Evolutionary conservation across 2,113 vertebrate genomes (phyloP).

Genomic region (Poeciliopsis turrubarensis): DNA sequence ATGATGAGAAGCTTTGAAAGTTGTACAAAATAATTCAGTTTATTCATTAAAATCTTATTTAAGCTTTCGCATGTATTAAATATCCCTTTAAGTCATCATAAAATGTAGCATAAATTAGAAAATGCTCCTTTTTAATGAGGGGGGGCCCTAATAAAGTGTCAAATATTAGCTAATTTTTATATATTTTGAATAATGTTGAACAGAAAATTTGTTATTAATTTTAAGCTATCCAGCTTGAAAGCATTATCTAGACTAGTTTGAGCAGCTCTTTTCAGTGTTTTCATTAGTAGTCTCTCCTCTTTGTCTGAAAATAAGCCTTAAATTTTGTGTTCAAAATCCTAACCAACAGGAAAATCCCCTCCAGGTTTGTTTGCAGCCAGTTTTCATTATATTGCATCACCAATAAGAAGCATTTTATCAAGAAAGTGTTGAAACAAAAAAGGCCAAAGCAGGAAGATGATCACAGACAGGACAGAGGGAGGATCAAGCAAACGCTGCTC

Average conservation of each 20-base stretch:
- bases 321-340: not conserved
- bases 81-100: too few species aligned
- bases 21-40: too few species aligned
- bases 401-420: not conserved
- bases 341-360: not conserved
- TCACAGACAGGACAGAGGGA: not conserved
- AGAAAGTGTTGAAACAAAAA: not conserved
- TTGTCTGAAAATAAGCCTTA: not conserved
- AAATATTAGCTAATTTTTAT: not conserved
- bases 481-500: not conserved
- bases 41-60: too few species aligned
- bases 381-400: constrained; percentile 39
- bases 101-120: not conserved
- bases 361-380: not conserved
- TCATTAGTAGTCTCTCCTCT: not conserved
- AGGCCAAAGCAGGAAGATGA: not conserved
- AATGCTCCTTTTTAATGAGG: not conserved
- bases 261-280: not conserved
- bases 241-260: not conserved
- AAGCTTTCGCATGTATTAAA: too few species aligned
- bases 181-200: too few species aligned
- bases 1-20: too few species aligned
- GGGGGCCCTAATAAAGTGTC: not conserved
- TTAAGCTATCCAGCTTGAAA: not conserved
- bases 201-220: not conserved